Conservation (phyloP, 2,113 vertebrate genomes). For the Psilopsiagon aymara region DNA sequence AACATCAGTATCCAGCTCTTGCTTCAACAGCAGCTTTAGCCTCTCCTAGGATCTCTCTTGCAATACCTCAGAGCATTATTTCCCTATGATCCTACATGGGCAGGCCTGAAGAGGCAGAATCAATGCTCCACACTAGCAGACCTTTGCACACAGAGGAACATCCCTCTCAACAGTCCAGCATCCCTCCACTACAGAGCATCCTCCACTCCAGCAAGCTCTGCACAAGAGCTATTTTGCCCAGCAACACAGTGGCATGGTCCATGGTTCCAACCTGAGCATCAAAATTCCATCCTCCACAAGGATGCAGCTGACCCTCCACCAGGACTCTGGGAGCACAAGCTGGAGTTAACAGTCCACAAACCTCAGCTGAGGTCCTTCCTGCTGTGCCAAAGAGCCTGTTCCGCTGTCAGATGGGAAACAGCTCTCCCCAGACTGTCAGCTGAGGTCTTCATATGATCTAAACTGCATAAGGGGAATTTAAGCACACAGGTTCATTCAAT, state of each 20-base stretch:
- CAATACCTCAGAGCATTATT: neutral
- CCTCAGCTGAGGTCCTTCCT: neutral
- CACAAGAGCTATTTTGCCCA: neutral
- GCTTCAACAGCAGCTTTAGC: neutral
- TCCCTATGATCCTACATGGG: fast-evolving
- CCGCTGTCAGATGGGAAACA: neutral
- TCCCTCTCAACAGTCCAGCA: neutral
- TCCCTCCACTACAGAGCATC: neutral
- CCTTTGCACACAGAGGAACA: neutral
- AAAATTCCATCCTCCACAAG: neutral
- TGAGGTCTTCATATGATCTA: neutral
- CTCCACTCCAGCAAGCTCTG: neutral
- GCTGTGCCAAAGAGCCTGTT: neutral
- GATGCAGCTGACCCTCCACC: neutral
- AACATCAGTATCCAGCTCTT: neutral
- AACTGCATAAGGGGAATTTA: neutral
- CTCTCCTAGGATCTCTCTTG: neutral
- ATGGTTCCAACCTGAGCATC: fast-evolving
- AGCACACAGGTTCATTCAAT: neutral
- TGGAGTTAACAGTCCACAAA: neutral
- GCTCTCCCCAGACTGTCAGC: neutral
- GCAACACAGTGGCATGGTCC: fast-evolving
- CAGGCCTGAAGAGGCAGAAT: neutral
- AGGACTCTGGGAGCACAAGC: neutral
- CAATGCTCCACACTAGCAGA: neutral